Conservation (phyloP, 1,140 invertebrate genomes). For the Drosophila erecta region DNA sequence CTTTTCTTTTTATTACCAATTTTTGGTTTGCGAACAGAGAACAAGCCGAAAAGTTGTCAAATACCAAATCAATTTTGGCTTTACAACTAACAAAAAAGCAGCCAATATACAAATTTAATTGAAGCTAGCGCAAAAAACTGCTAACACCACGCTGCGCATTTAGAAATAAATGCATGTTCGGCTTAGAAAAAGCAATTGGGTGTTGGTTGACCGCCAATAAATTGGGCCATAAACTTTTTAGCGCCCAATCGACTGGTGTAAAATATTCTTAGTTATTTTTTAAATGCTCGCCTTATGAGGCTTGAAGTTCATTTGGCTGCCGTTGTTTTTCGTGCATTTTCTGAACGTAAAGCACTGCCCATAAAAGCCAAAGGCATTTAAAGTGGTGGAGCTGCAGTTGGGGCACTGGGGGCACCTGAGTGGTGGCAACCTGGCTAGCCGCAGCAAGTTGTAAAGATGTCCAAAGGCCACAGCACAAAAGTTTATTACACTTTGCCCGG, state of each 20-base stretch:
- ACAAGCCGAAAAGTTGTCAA: slow-evolving; percentile 8
- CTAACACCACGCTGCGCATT: slow-evolving; percentile 16
- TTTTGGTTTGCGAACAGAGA: slow-evolving; percentile 15
- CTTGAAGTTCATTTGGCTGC: slow-evolving; percentile 25
- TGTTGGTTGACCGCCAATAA: slow-evolving; percentile 28
- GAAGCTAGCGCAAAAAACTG: slow-evolving; percentile 29
- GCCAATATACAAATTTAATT: slow-evolving; percentile 48
- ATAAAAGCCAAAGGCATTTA: slow-evolving; percentile 60
- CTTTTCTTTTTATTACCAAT: slow-evolving; percentile 13
- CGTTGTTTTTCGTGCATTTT: slow-evolving; percentile 7
- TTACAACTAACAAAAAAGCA: slow-evolving; percentile 45
- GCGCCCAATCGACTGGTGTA: slow-evolving; percentile 26
- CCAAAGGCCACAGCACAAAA: slow-evolving; percentile 69
- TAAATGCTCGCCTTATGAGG: slow-evolving; percentile 27
- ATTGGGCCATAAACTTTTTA: slow-evolving; percentile 54
- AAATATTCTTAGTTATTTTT: slow-evolving; percentile 28
- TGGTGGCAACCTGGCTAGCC: slow-evolving; percentile 45
- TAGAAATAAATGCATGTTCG: slow-evolving; percentile 1
- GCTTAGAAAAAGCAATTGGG: slow-evolving; percentile 49
- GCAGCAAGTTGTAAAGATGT: slow-evolving; percentile 69
- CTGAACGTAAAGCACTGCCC: slow-evolving; percentile 19
- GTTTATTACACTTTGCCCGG: slow-evolving; percentile 53
- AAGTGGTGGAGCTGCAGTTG: slow-evolving; percentile 15
- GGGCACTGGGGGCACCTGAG: background rate
- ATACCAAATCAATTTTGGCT: slow-evolving; percentile 48